Conservation (phyloP, 2,797 vertebrate genomes). For the Anabas testudineus region DNA sequence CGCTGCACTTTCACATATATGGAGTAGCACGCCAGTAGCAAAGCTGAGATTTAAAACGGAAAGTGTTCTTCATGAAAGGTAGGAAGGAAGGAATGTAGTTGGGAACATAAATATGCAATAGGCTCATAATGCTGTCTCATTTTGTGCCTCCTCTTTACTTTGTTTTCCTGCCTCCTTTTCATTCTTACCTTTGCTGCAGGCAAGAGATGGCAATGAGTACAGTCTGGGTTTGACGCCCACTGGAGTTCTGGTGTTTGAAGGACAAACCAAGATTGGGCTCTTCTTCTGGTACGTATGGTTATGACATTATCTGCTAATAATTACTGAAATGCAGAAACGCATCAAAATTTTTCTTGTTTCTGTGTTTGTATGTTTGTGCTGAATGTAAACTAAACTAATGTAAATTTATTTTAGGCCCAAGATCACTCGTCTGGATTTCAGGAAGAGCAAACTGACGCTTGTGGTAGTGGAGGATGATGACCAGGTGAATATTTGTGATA, state of each 20-base stretch:
- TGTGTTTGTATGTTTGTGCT: neutral
- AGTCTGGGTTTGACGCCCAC: slow-evolving; percentile 97
- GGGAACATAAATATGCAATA: slow-evolving; percentile 1
- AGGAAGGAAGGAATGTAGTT: slow-evolving; percentile 53
- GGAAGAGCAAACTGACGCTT: slow-evolving; percentile 95
- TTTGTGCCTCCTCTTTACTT: neutral
- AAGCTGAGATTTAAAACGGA: slow-evolving; percentile 29
- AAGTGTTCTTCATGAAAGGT: slow-evolving; percentile 48
- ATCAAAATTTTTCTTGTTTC: neutral
- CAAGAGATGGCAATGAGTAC: slow-evolving; percentile 98
- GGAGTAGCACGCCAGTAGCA: neutral
- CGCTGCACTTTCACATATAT: neutral
- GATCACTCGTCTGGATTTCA: slow-evolving; percentile 98
- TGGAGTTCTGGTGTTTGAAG: slow-evolving; percentile 98
- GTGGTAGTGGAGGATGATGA: slow-evolving; percentile 99
- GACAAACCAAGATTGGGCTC: slow-evolving; percentile 96
- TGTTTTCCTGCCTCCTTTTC: neutral
- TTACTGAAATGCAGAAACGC: neutral
- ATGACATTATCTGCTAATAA: neutral
- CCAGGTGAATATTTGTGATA: slow-evolving; percentile 83
- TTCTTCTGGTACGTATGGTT: slow-evolving; percentile 92
- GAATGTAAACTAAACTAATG: too few relatives aligned
- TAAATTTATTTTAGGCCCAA: slow-evolving; percentile 90
- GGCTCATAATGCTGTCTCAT: neutral
- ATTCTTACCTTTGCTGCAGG: slow-evolving; percentile 78